Evolutionary conservation across 2,888 invertebrate species (phyloP), one percentile per base, ranked within the genome.

Genomic region (Pegoplata infirma): DNA sequence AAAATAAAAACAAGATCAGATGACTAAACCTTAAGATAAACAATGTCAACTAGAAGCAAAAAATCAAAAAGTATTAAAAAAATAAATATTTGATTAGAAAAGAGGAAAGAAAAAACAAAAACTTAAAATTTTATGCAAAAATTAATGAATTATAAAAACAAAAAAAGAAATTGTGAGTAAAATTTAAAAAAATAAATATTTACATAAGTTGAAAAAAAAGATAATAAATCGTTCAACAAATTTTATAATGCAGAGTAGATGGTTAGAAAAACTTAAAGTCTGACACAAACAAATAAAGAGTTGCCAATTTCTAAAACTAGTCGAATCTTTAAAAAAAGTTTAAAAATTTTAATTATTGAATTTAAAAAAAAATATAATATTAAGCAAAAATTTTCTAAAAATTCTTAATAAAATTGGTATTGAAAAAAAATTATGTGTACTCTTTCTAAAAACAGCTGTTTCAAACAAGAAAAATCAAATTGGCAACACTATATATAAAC

Each of bases 21-120:
- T 74, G 74, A 74, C 74, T 58, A 74, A 74, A 23, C 66, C 12
- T 44, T 56, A 66, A 51, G 51, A 47, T 67, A 85, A 84, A 68
- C 36, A 61, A 68, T 51, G 47, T 12, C 40, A 71, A 64, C 56
- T 49, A 58, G 25, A 69, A 59, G 36, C 46, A 59, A 61, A 67
- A 55, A 32, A 58, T 59, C 56, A 28, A 46, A 17, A 58, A 46
- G 28, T 44, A 69, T 44, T 69, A 58, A 61, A 40, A 68, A 64
- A 16, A 47, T 21, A 74, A 64, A 58, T 71, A 67, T 73, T 64
- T 66, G n/a, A 10, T 32, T 51, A 67, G 3, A 32, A 25, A 28
- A 19, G 36, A 47, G 2, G 44, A 47, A 25, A 7, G 46, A 49
- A 64, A 14, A 56, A 10, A 40, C 12, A 12, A 23, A 23, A 49